Evolutionary conservation across 2,797 vertebrate species (phyloP).

Genomic region (Psittacula derbiana): DNA sequence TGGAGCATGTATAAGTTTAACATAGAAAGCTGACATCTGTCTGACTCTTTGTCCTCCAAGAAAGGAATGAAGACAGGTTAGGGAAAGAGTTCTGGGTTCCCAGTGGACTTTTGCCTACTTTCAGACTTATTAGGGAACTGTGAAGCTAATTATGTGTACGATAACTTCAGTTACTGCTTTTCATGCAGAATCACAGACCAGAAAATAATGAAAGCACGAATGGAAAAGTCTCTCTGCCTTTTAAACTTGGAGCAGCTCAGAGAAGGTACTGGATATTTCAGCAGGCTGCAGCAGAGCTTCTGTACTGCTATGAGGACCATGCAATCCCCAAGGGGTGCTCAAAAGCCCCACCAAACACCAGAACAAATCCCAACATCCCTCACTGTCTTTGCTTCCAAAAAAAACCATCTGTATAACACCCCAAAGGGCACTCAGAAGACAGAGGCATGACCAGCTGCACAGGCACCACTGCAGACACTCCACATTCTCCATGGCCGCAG

Average conservation of each 20-base stretch:
- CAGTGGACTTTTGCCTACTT: not conserved
- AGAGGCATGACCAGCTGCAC: fast-evolving
- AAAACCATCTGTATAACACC: fast-evolving
- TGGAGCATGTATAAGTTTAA: not conserved
- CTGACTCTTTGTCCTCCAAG: not conserved
- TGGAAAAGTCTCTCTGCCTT: not conserved
- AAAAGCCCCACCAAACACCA: not conserved
- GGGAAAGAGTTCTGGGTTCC: not conserved
- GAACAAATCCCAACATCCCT: not conserved
- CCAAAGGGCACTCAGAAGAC: not conserved
- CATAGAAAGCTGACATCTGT: not conserved
- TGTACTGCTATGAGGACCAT: fast-evolving
- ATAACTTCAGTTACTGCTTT: slow-evolving; percentile 17
- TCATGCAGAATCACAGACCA: slow-evolving; percentile 24
- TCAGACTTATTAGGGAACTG: slow-evolving; percentile 17
- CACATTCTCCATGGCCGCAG: not conserved
- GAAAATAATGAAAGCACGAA: slow-evolving; percentile 8
- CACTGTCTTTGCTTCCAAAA: not conserved
- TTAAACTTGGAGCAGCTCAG: not conserved
- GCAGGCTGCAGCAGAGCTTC: not conserved
- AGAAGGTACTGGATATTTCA: not conserved
- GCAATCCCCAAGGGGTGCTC: not conserved
- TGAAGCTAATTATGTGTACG: not conserved
- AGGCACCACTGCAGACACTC: not conserved
- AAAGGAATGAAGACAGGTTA: not conserved